These are phyloP conservation scores for Choristoneura rosaceana DNA, from an alignment of 2,888 invertebrate species.

Conservation along the genomic window DNA sequence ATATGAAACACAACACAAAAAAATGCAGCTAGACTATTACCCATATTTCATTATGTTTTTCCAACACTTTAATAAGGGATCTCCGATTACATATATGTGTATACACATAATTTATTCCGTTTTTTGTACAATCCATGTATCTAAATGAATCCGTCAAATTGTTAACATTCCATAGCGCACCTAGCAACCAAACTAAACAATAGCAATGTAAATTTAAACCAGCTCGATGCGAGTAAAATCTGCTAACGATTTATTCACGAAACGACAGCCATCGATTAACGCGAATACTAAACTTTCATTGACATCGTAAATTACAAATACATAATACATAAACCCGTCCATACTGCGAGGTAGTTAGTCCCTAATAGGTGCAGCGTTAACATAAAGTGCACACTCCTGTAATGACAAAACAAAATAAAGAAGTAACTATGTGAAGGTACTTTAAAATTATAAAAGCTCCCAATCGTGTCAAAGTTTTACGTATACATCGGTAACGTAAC, in stretches of 20 bases:
- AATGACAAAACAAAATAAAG: neutral
- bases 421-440: neutral
- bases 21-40: too few species aligned
- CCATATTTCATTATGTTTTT: neutral
- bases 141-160: conserved; percentile 2
- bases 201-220: conserved; percentile 27
- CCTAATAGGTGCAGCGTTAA: neutral
- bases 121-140: neutral
- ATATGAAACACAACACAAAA: too few species aligned
- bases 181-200: neutral
- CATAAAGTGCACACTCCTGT: neutral
- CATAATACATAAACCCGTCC: conserved; percentile 64
- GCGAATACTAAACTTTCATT: conserved; percentile 58
- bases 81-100: neutral
- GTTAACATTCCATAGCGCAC: neutral
- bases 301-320: conserved; percentile 58
- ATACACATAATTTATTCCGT: neutral
- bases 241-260: conserved; percentile 32
- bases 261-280: conserved; percentile 38
- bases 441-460: neutral
- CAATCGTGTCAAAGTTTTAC: neutral
- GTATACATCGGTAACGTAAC: too few species aligned
- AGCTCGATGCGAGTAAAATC: conserved; percentile 15
- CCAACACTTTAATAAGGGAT: neutral
- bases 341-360: conserved; percentile 13